phyloP scores from a whole-genome alignment of 2,888 invertebrate genomes.

The Trissolcus japonicus region DNA sequence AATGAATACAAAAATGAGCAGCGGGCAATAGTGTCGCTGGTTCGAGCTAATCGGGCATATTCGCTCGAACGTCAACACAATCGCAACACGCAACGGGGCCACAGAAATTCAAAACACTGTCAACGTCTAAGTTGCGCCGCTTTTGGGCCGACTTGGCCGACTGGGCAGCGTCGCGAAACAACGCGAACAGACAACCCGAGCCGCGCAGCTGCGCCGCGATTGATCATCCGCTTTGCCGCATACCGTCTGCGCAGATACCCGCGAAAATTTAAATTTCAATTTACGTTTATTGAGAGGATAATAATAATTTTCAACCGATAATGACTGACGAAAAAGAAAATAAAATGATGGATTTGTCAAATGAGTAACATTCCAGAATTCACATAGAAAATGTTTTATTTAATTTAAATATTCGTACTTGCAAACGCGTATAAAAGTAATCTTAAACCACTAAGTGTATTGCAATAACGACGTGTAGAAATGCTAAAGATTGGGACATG shows the following conservation, averaged over 20 bases:
- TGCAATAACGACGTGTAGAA: constrained; percentile 34
- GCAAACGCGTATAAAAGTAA: constrained; percentile 47
- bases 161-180: constrained; percentile 11
- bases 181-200: not conserved
- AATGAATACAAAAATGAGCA: no score
- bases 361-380: not conserved
- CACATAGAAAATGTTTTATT: constrained; percentile 43
- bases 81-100: constrained; percentile 3
- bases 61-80: constrained; percentile 1
- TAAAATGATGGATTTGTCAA: no score
- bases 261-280: no score
- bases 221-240: constrained; percentile 15
- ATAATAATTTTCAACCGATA: not conserved
- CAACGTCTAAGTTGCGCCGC: not conserved
- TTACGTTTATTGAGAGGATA: not conserved
- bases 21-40: no score
- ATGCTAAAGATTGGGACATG: constrained; percentile 24
- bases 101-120: not conserved
- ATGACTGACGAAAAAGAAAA: no score
- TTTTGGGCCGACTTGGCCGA: constrained; percentile 12
- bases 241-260: not conserved
- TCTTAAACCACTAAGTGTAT: constrained; percentile 32
- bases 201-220: constrained; percentile 11
- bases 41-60: no score
- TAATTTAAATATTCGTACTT: constrained; percentile 43